Base-by-base conservation (phyloP, 1,140 invertebrate genomes). In the Pomacea maculata region DNA sequence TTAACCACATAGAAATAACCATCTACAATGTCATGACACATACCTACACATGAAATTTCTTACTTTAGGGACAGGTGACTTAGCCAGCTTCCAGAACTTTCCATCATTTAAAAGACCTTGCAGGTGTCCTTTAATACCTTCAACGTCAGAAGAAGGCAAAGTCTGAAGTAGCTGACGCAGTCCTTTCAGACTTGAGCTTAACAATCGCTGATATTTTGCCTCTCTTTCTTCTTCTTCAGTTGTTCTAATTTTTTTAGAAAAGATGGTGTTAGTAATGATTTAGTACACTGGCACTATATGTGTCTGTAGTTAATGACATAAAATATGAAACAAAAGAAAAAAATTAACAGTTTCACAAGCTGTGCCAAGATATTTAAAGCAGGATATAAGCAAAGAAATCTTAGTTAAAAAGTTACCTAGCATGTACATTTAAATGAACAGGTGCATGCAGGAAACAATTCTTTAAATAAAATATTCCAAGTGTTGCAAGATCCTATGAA, bases 61-160 rank as follows among this genome's bases (percentile, higher is more conserved):
- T 83, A 89, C 87, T 81, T 64, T 82, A 67, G 65, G 79, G 45
- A 87, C 74, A 75, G 85, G 67, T 52, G 89, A 87, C 83, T 91
- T 92, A 29, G 86, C 85, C 84, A 94, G 93, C 86, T 95, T 95
- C 95, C 95, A 96, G 90, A 96, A 96, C 86, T 94, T 95, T 54
- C 89, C 87, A 87, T 93, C 93, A 19, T 91, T 90, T 54, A 95
- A 87, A 9, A 89, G 82, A n/a, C 75, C 68, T 8, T 64, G 84
- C 29, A 89, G 21, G 21, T 80, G 82, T 6, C 77, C 78, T 80
- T 82, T 82, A 54, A 88, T 73, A 79, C 67, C 65, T 0, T 78
- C 67, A 12, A 78, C 70, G 63, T 77, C 75, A 78, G 84, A 77
- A 74, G 77, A 52, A 75, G 85, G 83, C 19, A 91, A 77, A 25